phyloP scores from a whole-genome alignment of 2,113 vertebrate species.

The Cnemophilus loriae region DNA sequence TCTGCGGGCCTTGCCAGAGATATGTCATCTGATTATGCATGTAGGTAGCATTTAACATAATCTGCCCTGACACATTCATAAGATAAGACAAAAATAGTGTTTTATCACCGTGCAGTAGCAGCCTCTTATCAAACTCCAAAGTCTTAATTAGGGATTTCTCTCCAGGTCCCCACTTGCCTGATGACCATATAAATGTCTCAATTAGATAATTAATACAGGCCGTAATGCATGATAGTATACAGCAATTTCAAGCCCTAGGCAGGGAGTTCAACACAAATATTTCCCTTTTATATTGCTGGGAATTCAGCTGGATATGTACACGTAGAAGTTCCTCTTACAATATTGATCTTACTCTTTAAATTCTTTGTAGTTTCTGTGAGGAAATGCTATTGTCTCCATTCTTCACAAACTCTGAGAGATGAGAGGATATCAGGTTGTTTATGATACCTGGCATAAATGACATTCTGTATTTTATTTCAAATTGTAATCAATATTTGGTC shows the following conservation, averaged over 20 bases:
- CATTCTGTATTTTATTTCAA: neutral
- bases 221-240: neutral
- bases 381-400: neutral
- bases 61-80: constrained; percentile 50
- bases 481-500: neutral
- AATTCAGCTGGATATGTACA: neutral
- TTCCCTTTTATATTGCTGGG: neutral
- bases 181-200: constrained; percentile 53
- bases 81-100: constrained; percentile 59
- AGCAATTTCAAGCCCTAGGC: constrained; percentile 1
- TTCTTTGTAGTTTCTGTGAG: neutral
- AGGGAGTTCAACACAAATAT: neutral
- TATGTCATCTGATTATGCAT: neutral
- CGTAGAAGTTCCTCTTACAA: neutral
- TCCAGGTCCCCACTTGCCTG: neutral
- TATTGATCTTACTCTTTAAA: constrained; percentile 7
- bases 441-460: neutral
- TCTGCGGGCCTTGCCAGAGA: constrained; percentile 25
- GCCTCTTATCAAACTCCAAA: neutral
- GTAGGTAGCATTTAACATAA: constrained; percentile 57
- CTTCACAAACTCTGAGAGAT: neutral
- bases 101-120: neutral
- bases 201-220: constrained; percentile 39
- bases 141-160: constrained; percentile 14
- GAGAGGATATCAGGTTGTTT: neutral